Evolutionary conservation across 1,140 invertebrate genomes (phyloP), one percentile per base, ranked within the genome.

Genomic region (Meloidogyne exigua): DNA sequence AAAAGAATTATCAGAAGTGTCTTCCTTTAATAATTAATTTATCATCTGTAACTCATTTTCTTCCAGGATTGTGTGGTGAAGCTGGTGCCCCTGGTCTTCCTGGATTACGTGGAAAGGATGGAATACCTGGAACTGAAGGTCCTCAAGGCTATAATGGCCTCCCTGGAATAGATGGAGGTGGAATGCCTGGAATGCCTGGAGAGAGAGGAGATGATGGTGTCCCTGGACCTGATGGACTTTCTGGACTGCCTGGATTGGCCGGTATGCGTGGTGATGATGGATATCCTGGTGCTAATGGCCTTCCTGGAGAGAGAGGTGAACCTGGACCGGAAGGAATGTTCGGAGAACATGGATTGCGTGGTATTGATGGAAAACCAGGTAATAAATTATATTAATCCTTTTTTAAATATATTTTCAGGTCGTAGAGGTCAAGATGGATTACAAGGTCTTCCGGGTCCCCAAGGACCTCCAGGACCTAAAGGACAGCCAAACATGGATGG

Each of bases 231-330:
- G 72, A 68, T 68, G 77, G 77, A 44, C 5, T 64, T 66, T 67
- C 76, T 36, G 77, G 77, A 21, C 65, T 28, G 12, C 49, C 32
- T 12, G 79, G 79, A 26, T 49, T 23, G 4, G 44, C 39, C 26
- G 79, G 79, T 5, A 93, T 95, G 11, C 68, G 82, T 39, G 94
- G 94, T 49, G 89, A 91, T 66, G 92, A 92, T 32, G 84, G 80
- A 28, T 72, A 77, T 26, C 83, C 82, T 62, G 85, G 86, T 21
- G 21, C 75, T 63, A 71, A 76, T 78, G 84, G 84, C 57, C 73
- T 69, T 25, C 83, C 76, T 39, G 94, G 94, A 57, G 72, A 86
- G 11, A 82, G 80, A 67, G 88, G 88, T 75, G 81, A 81, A 23
- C 72, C 74, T 23, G 86, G 87, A 36, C 63, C 76, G 23, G 75